Evolutionary conservation across 2,113 vertebrate species (phyloP), one percentile per base, ranked within the genome.

Genomic region (Zapornia atra): DNA sequence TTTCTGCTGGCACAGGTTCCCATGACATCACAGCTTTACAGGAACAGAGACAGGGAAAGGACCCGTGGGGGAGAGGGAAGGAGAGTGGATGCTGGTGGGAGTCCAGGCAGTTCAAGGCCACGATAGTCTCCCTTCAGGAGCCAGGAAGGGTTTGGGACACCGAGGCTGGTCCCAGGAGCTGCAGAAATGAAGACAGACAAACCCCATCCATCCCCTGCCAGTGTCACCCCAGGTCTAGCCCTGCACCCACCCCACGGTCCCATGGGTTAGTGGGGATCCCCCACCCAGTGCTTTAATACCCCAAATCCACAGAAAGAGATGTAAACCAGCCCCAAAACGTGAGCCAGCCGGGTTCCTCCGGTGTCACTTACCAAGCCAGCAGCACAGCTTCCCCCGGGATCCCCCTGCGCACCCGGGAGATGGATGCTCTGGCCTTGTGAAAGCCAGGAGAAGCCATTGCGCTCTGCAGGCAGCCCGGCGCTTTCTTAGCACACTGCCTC

Each of bases 51-150:
- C 2, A 7, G 22, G n/a, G 38, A 59, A 65, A 76, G 36, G 36
- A 46, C 34, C 26, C 5, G 0, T 5, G 0, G 12, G 33, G 18
- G 36, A 46, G 20, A 38, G 50, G 17, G 34, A 59, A 17, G n/a
- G 29, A 22, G 21, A 26, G 28, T 25, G 50, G 14, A 6, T 26
- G 9, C 5, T 17, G 21, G 4, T 1, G 15, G 54, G 18, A 40
- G 6, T 12, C 9, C 54, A 0, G 9, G 1, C 0, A 1, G 40
- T 6, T 15, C 12, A 6, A 7, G 36, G 54, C 40, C 3, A 1
- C 2, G 34, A 34, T 0, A 2, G 9, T 18, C n/a, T 70, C 36
- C 36, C 63, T 15, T 15, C 8, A 2, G 15, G 12, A 24, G 57
- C 61, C 40, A 15, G 79, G 34, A 68, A 33, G 18, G 38, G 3